These are phyloP conservation scores for Hololepta plana DNA, from an alignment of 2,888 invertebrate species.

Conservation along the genomic window DNA sequence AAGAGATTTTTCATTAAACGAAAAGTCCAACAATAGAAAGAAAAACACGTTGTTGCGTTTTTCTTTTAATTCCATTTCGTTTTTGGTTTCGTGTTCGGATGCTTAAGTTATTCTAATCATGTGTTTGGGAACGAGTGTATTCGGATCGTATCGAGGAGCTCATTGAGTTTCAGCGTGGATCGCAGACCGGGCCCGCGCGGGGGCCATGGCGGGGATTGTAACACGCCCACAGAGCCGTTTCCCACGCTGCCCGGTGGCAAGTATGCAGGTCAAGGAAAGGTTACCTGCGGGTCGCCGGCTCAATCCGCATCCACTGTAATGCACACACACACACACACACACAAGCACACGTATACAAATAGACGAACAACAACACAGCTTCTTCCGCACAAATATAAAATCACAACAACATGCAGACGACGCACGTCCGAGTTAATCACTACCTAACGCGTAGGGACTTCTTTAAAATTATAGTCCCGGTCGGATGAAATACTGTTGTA, in stretches of 20 bases:
- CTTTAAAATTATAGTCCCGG: conserved; percentile 19
- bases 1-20: too few relatives aligned
- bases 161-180: conserved; percentile 28
- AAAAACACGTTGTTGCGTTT: too few relatives aligned
- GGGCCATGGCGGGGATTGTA: conserved; percentile 31
- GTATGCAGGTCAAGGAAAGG: conserved; percentile 46
- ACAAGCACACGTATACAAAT: too few relatives aligned
- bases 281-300: conserved; percentile 31
- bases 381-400: conserved; percentile 8
- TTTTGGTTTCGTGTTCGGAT: too few relatives aligned
- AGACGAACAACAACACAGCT: too few relatives aligned
- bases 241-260: conserved; percentile 39
- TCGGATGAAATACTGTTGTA: too few relatives aligned
- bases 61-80: too few relatives aligned
- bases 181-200: conserved; percentile 25
- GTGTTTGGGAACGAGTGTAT: conserved; percentile 25
- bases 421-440: conserved; percentile 14
- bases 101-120: conserved; percentile 29
- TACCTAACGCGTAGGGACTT: conserved; percentile 17
- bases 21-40: too few relatives aligned
- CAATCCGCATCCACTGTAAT: conserved; percentile 19
- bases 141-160: conserved; percentile 25
- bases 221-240: conserved; percentile 29
- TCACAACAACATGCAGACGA: conserved; percentile 3
- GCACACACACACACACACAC: conserved; percentile 7